Evolutionary conservation across 1,140 invertebrate genomes (phyloP).

Genomic region (Caenorhabditis remanei): DNA sequence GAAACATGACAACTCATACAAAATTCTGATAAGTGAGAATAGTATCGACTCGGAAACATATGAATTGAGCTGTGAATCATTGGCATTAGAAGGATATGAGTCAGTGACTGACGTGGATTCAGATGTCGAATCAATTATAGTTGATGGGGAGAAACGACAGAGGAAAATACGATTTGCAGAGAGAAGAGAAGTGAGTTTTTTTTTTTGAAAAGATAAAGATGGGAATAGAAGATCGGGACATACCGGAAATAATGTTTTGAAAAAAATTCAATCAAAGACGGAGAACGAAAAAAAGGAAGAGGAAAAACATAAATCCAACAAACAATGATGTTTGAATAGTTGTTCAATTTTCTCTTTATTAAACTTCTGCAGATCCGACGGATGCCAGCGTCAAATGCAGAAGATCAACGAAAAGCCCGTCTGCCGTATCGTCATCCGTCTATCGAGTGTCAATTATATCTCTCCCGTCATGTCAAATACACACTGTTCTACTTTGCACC

Average conservation of each 20-base stretch:
- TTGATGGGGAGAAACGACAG: slow-evolving; percentile 52
- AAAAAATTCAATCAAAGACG: not conserved
- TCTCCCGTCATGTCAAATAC: slow-evolving; percentile 49
- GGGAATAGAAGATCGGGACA: not conserved
- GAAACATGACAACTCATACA: slow-evolving; percentile 22
- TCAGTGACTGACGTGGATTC: slow-evolving; percentile 41
- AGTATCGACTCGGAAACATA: slow-evolving; percentile 31
- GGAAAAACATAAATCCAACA: too few species aligned
- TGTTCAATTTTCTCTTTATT: not conserved
- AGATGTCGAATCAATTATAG: slow-evolving; percentile 41
- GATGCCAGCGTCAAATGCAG: slow-evolving; percentile 50
- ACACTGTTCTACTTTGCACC: slow-evolving; percentile 61
- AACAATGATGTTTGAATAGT: not conserved
- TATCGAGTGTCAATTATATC: slow-evolving; percentile 7
- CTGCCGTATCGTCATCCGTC: slow-evolving; percentile 29
- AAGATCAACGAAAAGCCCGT: slow-evolving; percentile 48
- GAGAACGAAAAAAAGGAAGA: too few species aligned
- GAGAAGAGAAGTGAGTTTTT: slow-evolving; percentile 9
- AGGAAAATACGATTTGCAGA: slow-evolving; percentile 47
- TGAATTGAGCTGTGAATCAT: slow-evolving; percentile 53
- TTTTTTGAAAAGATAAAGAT: not conserved
- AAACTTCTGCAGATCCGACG: slow-evolving; percentile 35
- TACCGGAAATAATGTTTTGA: not conserved
- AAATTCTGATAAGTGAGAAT: slow-evolving; percentile 46
- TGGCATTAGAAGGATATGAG: slow-evolving; percentile 48